These are phyloP conservation scores for Passer domesticus DNA, from an alignment of 2,113 vertebrate species.

Conservation along the genomic window DNA sequence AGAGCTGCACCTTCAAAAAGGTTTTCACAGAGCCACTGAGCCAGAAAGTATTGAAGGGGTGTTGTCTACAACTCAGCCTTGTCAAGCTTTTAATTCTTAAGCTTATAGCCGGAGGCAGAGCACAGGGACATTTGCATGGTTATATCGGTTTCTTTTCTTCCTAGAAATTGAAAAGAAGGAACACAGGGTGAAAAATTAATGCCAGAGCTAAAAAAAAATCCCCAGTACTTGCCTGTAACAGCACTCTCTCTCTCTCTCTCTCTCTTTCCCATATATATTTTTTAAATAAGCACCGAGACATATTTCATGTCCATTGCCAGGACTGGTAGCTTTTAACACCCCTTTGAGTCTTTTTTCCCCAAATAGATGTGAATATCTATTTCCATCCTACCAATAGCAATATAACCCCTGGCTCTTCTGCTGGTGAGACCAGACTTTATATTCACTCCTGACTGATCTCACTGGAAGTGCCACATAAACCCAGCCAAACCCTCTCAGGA, in stretches of 20 bases:
- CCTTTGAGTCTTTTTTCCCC: neutral
- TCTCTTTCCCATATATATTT: neutral
- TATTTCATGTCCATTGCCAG: neutral
- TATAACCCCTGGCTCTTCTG: neutral
- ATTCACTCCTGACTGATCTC: neutral
- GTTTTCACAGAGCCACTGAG: constrained; percentile 22
- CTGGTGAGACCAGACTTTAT: neutral
- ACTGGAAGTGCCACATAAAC: neutral
- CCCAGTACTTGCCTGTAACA: neutral
- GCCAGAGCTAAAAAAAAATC: neutral
- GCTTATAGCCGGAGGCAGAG: constrained; percentile 5
- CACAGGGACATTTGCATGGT: constrained; percentile 18
- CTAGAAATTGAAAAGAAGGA: constrained; percentile 34
- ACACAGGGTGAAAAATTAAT: constrained; percentile 47
- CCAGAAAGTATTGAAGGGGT: neutral
- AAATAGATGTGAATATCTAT: neutral
- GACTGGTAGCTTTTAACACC: neutral
- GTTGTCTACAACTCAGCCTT: neutral
- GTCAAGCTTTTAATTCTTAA: neutral
- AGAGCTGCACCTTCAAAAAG: constrained; percentile 24
- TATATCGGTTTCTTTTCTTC: constrained; percentile 11
- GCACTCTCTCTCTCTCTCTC: neutral
- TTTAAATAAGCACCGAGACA: neutral
- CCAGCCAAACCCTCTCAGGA: neutral
- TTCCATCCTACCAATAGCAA: neutral